phyloP scores from a whole-genome alignment of 2,797 vertebrate genomes.

The Pachyuromys duprasi region DNA sequence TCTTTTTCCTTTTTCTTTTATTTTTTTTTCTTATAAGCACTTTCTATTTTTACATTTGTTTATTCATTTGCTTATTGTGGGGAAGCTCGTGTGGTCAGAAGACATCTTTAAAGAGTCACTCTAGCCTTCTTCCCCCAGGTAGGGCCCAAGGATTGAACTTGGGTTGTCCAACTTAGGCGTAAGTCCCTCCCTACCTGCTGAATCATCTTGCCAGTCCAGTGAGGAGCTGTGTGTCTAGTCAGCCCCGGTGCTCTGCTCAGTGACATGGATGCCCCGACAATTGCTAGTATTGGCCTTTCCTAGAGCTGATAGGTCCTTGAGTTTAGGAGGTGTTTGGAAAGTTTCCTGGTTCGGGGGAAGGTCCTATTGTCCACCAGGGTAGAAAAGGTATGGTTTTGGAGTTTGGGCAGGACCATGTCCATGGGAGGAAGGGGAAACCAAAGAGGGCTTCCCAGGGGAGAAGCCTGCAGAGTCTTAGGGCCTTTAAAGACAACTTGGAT shows the following conservation, averaged over 20 bases:
- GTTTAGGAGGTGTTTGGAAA: background rate
- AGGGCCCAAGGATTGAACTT: background rate
- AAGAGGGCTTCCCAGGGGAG: background rate
- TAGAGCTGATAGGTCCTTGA: background rate
- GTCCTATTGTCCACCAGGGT: background rate
- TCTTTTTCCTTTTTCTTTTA: too few relatives aligned
- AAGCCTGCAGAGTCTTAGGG: background rate
- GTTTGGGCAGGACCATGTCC: background rate
- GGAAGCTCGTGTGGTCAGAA: background rate
- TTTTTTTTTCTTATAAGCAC: background rate
- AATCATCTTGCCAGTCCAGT: background rate
- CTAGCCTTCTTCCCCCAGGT: background rate
- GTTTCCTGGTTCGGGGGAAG: background rate
- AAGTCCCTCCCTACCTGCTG: background rate
- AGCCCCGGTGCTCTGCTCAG: background rate
- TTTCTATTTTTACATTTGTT: background rate
- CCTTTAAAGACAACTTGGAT: background rate
- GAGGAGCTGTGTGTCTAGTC: background rate
- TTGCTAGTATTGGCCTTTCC: background rate
- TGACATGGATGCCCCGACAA: background rate
- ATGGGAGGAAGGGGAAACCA: background rate
- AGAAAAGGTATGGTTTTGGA: background rate
- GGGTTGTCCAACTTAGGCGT: background rate
- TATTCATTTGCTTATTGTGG: background rate
- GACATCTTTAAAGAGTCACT: background rate